Conservation (phyloP, 1,140 invertebrate species). For the Orussus abietinus region DNA sequence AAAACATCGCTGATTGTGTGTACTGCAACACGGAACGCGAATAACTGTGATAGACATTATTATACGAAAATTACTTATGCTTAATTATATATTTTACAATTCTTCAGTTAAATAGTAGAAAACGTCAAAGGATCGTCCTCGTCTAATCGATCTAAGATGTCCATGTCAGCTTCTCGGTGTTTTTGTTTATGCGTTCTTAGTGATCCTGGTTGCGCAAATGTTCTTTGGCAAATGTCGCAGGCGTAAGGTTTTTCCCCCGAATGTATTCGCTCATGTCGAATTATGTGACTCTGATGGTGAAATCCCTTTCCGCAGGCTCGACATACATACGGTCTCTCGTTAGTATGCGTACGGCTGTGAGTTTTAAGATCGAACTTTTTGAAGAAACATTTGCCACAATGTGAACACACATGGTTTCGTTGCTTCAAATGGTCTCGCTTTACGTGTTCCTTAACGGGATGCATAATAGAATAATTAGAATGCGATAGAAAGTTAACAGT, state of each 20-base stretch:
- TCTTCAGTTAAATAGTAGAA: too few relatives aligned
- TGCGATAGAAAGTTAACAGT: too few relatives aligned
- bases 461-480: too few relatives aligned
- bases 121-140: too few relatives aligned
- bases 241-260: slow-evolving; percentile 42
- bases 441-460: too few relatives aligned
- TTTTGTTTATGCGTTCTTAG: slow-evolving; percentile 35
- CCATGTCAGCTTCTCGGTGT: slow-evolving; percentile 28
- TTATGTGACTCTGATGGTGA: slow-evolving; percentile 44
- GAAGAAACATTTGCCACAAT: slow-evolving; percentile 45
- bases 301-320: slow-evolving; percentile 55
- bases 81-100: too few relatives aligned
- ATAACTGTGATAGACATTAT: too few relatives aligned
- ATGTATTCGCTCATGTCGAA: slow-evolving; percentile 48
- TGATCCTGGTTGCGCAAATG: slow-evolving; percentile 35
- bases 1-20: too few relatives aligned
- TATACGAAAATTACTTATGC: too few relatives aligned
- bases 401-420: slow-evolving; percentile 36
- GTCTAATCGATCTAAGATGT: slow-evolving; percentile 36
- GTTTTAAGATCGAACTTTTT: slow-evolving; percentile 49
- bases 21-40: too few relatives aligned
- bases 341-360: slow-evolving; percentile 51
- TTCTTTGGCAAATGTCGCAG: slow-evolving; percentile 37
- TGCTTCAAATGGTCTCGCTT: slow-evolving; percentile 43
- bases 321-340: slow-evolving; percentile 56